Percentiles rank a stretch among this genome's conserved stretches.
Conservation (phyloP, 2,888 invertebrate genomes). For the Dascillus cervinus region DNA sequence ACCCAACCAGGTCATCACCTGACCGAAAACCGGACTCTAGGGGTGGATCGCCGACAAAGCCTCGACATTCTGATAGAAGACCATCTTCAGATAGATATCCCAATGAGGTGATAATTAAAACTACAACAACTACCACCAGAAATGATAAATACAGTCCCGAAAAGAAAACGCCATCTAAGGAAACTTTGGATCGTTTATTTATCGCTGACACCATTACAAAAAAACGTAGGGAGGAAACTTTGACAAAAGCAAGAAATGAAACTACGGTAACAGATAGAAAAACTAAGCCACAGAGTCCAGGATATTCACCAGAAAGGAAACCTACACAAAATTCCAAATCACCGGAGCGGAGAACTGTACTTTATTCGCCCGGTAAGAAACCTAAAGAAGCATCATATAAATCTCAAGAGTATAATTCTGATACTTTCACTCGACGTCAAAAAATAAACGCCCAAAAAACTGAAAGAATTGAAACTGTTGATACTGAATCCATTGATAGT, state of each 20-base stretch:
- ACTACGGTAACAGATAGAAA: conserved; percentile 4
- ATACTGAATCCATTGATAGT: conserved; percentile 9
- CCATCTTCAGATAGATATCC: conserved; percentile 18
- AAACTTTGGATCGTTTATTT: neutral
- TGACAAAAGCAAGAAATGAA: conserved; percentile 5
- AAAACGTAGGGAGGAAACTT: conserved; percentile 4
- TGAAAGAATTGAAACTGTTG: too few relatives aligned
- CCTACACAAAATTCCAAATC: too few relatives aligned
- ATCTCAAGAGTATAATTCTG: too few relatives aligned
- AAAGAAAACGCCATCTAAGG: neutral
- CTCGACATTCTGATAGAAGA: conserved; percentile 24
- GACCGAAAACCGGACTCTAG: conserved; percentile 32
- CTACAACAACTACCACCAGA: conserved; percentile 1
- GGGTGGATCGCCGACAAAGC: conserved; percentile 31
- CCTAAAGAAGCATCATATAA: too few relatives aligned
- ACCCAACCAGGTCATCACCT: conserved; percentile 24
- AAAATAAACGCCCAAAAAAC: conserved; percentile 5
- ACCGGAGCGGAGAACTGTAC: too few relatives aligned
- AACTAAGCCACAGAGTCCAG: too few relatives aligned
- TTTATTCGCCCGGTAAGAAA: too few relatives aligned
- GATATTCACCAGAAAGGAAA: conserved; percentile 14
- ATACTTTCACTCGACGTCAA: too few relatives aligned
- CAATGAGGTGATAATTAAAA: conserved; percentile 14
- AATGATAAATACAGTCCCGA: too few relatives aligned
- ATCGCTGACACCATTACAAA: conserved; percentile 12